A percentile compares a stretch with the other conserved stretches of the same genome.
These are phyloP conservation scores for Patagioenas fasciata DNA, from an alignment of 2,113 vertebrate species.

Conservation along the genomic window DNA sequence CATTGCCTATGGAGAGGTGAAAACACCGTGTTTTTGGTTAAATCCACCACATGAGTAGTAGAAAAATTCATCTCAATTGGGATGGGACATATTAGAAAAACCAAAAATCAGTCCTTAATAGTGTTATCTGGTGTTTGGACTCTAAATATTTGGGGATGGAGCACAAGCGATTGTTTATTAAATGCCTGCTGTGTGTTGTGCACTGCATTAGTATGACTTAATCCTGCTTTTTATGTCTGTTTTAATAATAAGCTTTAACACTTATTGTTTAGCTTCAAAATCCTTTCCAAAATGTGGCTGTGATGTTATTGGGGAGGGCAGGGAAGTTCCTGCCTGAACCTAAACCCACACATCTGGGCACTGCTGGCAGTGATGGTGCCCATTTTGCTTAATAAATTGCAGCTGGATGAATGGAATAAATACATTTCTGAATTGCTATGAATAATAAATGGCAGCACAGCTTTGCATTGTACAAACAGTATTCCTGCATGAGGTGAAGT, in stretches of 20 bases:
- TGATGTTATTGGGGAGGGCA: neutral
- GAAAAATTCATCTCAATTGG: neutral
- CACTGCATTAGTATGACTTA: neutral
- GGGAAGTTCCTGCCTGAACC: neutral
- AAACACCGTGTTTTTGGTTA: neutral
- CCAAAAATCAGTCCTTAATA: neutral
- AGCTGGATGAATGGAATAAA: neutral
- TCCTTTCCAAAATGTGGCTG: neutral
- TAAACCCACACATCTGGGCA: too few relatives aligned
- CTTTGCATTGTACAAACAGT: neutral
- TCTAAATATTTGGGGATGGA: too few relatives aligned
- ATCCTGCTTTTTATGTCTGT: neutral
- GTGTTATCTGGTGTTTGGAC: neutral
- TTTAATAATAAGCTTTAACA: neutral
- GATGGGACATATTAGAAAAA: neutral
- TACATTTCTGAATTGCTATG: neutral
- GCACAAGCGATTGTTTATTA: neutral
- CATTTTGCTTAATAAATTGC: neutral
- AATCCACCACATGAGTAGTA: neutral
- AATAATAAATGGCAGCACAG: fast-evolving
- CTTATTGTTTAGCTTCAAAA: neutral
- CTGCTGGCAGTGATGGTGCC: neutral
- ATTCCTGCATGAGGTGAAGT: neutral
- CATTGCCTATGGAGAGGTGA: neutral
- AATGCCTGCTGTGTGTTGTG: neutral